Evolutionary conservation across 2,113 vertebrate species (phyloP).

Genomic region (Chionomys nivalis): DNA sequence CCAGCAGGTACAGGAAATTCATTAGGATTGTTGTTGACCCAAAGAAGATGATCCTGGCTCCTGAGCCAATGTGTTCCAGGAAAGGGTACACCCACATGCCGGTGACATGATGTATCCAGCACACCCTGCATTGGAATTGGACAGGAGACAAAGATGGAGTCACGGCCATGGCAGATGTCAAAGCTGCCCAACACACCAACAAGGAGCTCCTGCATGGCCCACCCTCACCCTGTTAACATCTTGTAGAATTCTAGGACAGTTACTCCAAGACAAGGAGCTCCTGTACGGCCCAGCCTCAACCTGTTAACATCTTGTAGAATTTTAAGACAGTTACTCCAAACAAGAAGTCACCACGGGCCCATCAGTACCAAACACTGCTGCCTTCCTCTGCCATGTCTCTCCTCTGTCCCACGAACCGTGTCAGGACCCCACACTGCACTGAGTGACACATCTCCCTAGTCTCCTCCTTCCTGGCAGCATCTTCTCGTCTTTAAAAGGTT

Average conservation of each 20-base stretch:
- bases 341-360: background rate
- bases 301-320: background rate
- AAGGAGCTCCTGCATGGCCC: background rate
- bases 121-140: constrained; percentile 89
- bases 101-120: constrained; percentile 97
- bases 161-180: constrained; percentile 23
- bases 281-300: background rate
- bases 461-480: background rate
- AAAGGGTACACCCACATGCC: constrained; percentile 98
- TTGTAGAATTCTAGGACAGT: background rate
- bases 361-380: background rate
- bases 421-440: background rate
- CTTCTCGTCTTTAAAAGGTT: constrained; percentile 30
- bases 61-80: constrained; percentile 91
- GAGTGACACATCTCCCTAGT: background rate
- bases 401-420: background rate
- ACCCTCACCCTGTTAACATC: background rate
- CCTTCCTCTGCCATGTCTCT: background rate
- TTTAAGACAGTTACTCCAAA: background rate
- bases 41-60: constrained; percentile 93
- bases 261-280: background rate
- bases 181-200: background rate
- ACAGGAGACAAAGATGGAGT: constrained; percentile 66
- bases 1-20: constrained; percentile 93
- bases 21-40: constrained; percentile 87